phyloP scores from a whole-genome alignment of 2,113 vertebrate species.

The Notechis scutatus region DNA sequence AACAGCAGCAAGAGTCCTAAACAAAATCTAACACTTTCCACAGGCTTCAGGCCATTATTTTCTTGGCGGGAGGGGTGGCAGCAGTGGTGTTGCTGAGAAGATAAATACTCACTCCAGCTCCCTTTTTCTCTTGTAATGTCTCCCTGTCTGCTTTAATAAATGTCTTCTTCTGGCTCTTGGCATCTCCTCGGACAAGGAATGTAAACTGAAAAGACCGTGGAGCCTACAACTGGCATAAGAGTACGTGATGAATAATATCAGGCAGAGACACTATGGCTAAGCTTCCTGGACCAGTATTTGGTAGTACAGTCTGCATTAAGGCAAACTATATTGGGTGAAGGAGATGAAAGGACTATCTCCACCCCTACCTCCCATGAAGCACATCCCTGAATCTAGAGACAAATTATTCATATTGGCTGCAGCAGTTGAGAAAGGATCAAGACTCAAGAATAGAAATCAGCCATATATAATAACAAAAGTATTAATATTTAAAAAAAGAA shows the following conservation, averaged over 20 bases:
- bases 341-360: not conserved
- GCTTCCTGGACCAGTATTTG: conserved; percentile 45
- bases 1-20: conserved; percentile 30
- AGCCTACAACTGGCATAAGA: conserved; percentile 59
- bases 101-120: conserved; percentile 73
- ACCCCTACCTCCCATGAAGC: conserved; percentile 4
- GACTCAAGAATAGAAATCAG: not conserved
- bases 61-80: conserved; percentile 8
- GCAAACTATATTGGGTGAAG: conserved; percentile 31
- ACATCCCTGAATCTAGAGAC: not conserved
- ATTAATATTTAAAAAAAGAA: conserved; percentile 13
- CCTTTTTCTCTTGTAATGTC: conserved; percentile 72
- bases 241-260: conserved; percentile 62
- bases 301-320: conserved; percentile 2
- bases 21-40: conserved; percentile 31
- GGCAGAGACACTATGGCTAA: conserved; percentile 60
- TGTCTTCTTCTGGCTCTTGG: conserved; percentile 73
- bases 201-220: conserved; percentile 74
- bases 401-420: conserved; percentile 3
- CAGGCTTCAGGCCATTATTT: conserved; percentile 38
- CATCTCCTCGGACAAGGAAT: conserved; percentile 73
- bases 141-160: conserved; percentile 74
- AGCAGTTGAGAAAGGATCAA: not conserved
- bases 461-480: conserved; percentile 9
- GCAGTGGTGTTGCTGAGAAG: conserved; percentile 53